Percentiles rank a stretch among this genome's conserved stretches.
phyloP scores from a whole-genome alignment of 2,888 invertebrate species.

The Leucoma salicis region DNA sequence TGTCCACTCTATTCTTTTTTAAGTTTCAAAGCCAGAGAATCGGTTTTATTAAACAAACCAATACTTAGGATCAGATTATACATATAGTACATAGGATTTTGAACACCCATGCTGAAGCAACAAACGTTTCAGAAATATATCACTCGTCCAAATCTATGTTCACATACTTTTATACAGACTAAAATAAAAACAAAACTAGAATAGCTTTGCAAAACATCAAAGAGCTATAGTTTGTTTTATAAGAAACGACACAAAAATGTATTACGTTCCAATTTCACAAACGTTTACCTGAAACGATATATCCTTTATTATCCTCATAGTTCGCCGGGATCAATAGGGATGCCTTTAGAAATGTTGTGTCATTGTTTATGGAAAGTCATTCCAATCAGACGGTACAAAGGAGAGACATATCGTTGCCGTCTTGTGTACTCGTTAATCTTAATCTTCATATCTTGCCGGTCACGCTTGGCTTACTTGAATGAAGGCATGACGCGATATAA shows the following conservation, averaged over 20 bases:
- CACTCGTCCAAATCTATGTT: slow-evolving; percentile 13
- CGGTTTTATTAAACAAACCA: too few relatives aligned
- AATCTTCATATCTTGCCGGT: slow-evolving; percentile 61
- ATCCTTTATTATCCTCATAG: slow-evolving; percentile 47
- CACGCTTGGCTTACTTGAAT: slow-evolving; percentile 49
- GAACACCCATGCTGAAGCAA: not conserved
- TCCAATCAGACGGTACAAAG: slow-evolving; percentile 67
- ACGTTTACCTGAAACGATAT: slow-evolving; percentile 33
- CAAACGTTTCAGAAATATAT: not conserved
- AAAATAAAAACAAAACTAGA: slow-evolving; percentile 3
- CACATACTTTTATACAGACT: slow-evolving; percentile 6
- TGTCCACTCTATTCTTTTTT: too few relatives aligned
- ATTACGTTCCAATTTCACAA: slow-evolving; percentile 30
- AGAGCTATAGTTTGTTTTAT: slow-evolving; percentile 18
- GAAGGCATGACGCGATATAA: slow-evolving; percentile 37
- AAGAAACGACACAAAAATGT: slow-evolving; percentile 28
- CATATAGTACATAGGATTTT: too few relatives aligned
- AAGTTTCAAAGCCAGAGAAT: too few relatives aligned
- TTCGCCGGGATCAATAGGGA: slow-evolving; percentile 37
- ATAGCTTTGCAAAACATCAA: slow-evolving; percentile 33
- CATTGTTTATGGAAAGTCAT: slow-evolving; percentile 75
- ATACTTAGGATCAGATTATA: too few relatives aligned
- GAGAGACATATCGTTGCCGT: slow-evolving; percentile 63
- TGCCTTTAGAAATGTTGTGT: slow-evolving; percentile 49
- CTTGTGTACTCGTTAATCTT: slow-evolving; percentile 65